A percentile compares a stretch with the other conserved stretches of the same genome.
Conservation (phyloP, 1,140 invertebrate genomes). For the Drosophila kohkoa region DNA sequence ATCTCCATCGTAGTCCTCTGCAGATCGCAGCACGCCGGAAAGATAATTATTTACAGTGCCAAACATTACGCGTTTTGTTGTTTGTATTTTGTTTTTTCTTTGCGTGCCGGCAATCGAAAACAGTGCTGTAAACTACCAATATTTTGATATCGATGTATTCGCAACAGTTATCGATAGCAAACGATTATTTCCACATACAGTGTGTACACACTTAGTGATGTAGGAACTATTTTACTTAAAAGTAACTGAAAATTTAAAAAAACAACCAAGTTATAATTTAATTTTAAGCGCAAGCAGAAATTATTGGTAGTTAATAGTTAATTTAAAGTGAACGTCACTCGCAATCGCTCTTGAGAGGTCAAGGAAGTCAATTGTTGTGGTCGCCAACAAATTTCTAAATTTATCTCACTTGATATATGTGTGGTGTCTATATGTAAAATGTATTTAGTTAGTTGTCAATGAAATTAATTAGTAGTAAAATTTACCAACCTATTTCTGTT, state of each 20-base stretch:
- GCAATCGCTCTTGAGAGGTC: slow-evolving; percentile 8
- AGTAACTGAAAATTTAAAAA: slow-evolving; percentile 22
- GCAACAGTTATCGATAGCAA: neutral
- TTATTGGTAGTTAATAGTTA: neutral
- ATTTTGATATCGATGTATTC: neutral
- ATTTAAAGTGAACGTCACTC: neutral
- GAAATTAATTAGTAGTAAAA: slow-evolving; percentile 52
- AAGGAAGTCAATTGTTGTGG: slow-evolving; percentile 26
- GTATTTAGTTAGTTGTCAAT: slow-evolving; percentile 49
- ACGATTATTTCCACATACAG: neutral
- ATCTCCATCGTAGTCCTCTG: slow-evolving; percentile 73
- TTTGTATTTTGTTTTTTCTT: slow-evolving; percentile 17
- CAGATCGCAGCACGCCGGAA: slow-evolving; percentile 59
- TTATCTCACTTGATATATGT: slow-evolving; percentile 57
- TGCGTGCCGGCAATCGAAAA: slow-evolving; percentile 1
- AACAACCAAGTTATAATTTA: neutral
- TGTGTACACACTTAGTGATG: slow-evolving; percentile 13
- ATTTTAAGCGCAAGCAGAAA: neutral
- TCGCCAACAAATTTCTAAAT: slow-evolving; percentile 61
- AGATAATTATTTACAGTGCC: slow-evolving; percentile 78
- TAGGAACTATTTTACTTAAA: neutral
- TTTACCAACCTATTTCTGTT: slow-evolving; percentile 47
- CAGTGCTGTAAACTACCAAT: slow-evolving; percentile 1
- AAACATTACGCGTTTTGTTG: slow-evolving; percentile 59
- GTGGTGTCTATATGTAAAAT: slow-evolving; percentile 24